These are phyloP conservation scores for Platycheirus albimanus DNA, from an alignment of 2,888 invertebrate genomes.

Conservation along the genomic window DNA sequence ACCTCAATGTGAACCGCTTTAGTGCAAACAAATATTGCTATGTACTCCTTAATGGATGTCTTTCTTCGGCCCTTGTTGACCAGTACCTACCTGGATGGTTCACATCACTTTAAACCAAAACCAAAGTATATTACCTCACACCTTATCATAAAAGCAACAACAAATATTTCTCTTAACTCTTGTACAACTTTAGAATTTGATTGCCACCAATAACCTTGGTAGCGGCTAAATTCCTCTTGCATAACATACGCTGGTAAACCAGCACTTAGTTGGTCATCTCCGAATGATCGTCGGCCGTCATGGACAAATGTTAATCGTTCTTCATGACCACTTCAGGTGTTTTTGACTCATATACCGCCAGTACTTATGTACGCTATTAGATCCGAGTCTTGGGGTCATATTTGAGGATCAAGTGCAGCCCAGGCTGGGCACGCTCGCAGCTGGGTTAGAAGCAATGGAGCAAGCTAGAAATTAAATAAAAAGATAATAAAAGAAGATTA, in stretches of 20 bases:
- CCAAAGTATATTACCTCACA: no score
- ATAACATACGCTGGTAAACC: slow-evolving; percentile 99
- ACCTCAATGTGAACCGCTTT: no score
- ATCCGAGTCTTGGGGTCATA: slow-evolving; percentile 85
- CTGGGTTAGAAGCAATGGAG: slow-evolving; percentile 88
- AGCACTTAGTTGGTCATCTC: slow-evolving; percentile 93
- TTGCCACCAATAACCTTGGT: slow-evolving; percentile 99
- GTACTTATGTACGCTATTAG: slow-evolving; percentile 95
- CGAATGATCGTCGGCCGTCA: slow-evolving; percentile 87
- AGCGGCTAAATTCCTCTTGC: slow-evolving; percentile 98
- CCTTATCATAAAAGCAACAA: no score
- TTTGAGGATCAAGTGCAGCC: slow-evolving; percentile 91
- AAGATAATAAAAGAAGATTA: background rate
- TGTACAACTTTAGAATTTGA: slow-evolving; percentile 88
- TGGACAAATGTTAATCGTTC: slow-evolving; percentile 88
- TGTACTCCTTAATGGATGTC: no score
- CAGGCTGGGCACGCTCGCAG: slow-evolving; percentile 85
- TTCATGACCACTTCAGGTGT: slow-evolving; percentile 85
- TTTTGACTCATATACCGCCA: slow-evolving; percentile 95
- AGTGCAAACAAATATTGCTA: no score
- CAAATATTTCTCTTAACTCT: no score
- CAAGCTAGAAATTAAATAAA: slow-evolving; percentile 79
- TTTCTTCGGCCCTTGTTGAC: no score
- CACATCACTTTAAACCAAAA: no score
- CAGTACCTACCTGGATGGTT: no score